A percentile compares a stretch with the other conserved stretches of the same genome.
These are phyloP conservation scores for Triplophysa tibetana DNA, from an alignment of 2,113 vertebrate genomes.

Conservation along the genomic window DNA sequence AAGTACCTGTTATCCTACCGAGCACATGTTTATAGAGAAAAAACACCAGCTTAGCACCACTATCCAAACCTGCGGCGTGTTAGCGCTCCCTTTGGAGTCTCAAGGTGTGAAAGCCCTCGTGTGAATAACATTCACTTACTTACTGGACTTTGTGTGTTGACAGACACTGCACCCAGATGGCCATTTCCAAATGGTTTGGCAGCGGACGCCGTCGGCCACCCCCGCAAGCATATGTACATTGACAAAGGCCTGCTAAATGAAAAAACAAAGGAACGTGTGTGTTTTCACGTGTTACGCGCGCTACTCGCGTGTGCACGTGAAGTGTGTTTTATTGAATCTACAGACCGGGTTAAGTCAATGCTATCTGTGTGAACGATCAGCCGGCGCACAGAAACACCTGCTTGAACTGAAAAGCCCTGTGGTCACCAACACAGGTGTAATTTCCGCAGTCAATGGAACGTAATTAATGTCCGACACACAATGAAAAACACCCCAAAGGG, in stretches of 20 bases:
- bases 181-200: conserved; percentile 41
- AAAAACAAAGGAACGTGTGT: conserved; percentile 12
- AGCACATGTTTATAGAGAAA: conserved; percentile 30
- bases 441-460: conserved; percentile 19
- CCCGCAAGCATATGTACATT: conserved; percentile 39
- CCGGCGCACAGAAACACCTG: not conserved
- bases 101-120: conserved; percentile 43
- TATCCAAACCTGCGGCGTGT: conserved; percentile 25
- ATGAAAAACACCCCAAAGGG: conserved; percentile 28
- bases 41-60: conserved; percentile 6
- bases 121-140: conserved; percentile 33
- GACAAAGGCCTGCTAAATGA: conserved; percentile 7
- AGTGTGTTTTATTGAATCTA: not conserved
- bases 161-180: conserved; percentile 54
- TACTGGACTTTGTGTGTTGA: conserved; percentile 31
- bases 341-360: not conserved
- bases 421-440: conserved; percentile 14
- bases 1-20: conserved; percentile 24
- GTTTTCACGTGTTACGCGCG: not conserved
- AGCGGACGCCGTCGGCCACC: conserved; percentile 17
- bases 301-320: not conserved
- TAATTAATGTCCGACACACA: not conserved
- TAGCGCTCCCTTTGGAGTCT: conserved; percentile 25
- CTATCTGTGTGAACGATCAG: not conserved
- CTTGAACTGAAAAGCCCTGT: not conserved